phyloP scores from a whole-genome alignment of 2,113 vertebrate species.

The Petroica traversi region DNA sequence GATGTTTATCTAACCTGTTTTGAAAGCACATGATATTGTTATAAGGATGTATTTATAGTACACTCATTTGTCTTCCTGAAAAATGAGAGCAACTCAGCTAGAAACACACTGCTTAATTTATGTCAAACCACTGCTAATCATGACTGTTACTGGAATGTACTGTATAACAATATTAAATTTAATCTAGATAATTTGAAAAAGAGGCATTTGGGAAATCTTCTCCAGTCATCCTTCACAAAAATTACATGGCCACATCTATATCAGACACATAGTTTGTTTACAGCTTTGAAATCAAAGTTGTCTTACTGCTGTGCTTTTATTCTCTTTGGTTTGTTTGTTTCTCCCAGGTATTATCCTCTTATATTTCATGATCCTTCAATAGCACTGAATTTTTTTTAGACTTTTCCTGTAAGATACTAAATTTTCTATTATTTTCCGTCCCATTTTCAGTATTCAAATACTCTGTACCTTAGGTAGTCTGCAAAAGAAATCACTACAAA shows the following conservation, averaged over 20 bases:
- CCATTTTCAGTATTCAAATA: not conserved
- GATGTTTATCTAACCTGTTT: not conserved
- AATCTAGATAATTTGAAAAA: conserved; percentile 29
- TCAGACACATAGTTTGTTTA: not conserved
- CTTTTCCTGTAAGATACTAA: not conserved
- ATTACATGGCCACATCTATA: not conserved
- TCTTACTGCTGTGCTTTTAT: not conserved
- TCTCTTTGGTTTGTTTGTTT: not conserved
- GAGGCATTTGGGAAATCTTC: not conserved
- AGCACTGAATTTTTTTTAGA: not conserved
- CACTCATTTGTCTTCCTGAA: not conserved
- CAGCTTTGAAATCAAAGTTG: not conserved
- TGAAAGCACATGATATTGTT: not conserved
- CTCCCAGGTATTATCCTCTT: not conserved
- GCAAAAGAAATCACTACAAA: not conserved
- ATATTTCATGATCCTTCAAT: not conserved
- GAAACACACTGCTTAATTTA: not conserved
- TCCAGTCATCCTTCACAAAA: not conserved
- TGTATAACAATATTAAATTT: not conserved
- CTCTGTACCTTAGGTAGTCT: not conserved
- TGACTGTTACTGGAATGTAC: not conserved
- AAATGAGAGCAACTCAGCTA: not conserved
- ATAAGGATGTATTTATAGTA: not conserved
- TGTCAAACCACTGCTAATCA: not conserved
- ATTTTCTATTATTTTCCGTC: not conserved